A percentile compares a stretch with the other conserved stretches of the same genome.
Evolutionary conservation across 2,113 vertebrate species (phyloP).

Genomic region (Mesoclemmys tuberculata): DNA sequence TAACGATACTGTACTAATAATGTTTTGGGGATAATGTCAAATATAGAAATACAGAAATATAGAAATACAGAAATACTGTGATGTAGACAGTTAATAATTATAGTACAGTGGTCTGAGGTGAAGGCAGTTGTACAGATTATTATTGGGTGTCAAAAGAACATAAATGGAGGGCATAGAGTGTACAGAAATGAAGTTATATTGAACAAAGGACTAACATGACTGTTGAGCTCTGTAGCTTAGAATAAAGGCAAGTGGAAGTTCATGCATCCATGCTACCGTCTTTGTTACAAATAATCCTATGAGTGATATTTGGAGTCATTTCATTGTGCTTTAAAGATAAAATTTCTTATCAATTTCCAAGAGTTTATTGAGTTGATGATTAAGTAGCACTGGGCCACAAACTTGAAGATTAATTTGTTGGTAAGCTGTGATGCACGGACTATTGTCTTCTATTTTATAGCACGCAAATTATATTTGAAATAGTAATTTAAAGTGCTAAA

Average conservation of each 20-base stretch:
- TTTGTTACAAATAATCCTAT: slow-evolving; percentile 41
- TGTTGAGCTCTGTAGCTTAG: not conserved
- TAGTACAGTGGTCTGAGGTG: not conserved
- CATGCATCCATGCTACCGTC: not conserved
- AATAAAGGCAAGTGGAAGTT: slow-evolving; percentile 22
- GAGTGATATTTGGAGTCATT: not conserved
- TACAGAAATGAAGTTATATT: not conserved
- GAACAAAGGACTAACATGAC: not conserved
- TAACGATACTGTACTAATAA: not conserved
- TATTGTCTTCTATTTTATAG: slow-evolving; percentile 64
- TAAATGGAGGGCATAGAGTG: not conserved
- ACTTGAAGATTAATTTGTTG: slow-evolving; percentile 53
- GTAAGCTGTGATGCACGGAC: not conserved
- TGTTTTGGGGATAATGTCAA: not conserved
- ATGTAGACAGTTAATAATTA: not conserved
- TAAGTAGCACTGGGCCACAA: slow-evolving; percentile 52
- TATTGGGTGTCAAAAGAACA: not conserved
- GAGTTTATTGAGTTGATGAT: slow-evolving; percentile 11
- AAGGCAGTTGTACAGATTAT: not conserved
- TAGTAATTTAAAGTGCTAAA: slow-evolving; percentile 46
- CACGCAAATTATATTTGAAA: slow-evolving; percentile 64
- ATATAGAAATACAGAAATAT: no score
- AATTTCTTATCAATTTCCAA: slow-evolving; percentile 56
- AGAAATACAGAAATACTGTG: not conserved
- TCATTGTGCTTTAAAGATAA: slow-evolving; percentile 46